These are phyloP conservation scores for Ferrisia virgata DNA, from an alignment of 2,888 invertebrate species.

Conservation along the genomic window DNA sequence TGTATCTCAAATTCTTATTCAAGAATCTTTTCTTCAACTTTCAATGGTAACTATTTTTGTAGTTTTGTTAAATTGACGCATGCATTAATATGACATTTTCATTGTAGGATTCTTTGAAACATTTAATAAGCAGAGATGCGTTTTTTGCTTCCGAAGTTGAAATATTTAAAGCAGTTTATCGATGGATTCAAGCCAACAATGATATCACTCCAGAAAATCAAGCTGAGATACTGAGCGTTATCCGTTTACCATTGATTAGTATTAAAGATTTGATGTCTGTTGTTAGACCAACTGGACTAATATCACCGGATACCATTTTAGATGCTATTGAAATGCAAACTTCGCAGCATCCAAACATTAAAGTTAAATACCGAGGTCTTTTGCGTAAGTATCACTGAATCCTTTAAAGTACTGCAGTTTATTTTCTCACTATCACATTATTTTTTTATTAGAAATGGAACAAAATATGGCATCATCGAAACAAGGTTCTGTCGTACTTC, in stretches of 20 bases:
- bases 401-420: not conserved
- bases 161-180: slow-evolving; percentile 85
- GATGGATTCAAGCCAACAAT: slow-evolving; percentile 62
- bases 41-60: slow-evolving; percentile 63
- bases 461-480: slow-evolving; percentile 85
- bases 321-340: slow-evolving; percentile 91
- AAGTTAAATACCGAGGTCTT: slow-evolving; percentile 80
- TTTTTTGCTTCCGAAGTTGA: slow-evolving; percentile 95
- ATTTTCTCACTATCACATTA: not conserved
- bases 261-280: slow-evolving; percentile 81
- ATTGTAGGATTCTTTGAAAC: slow-evolving; percentile 70
- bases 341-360: slow-evolving; percentile 50
- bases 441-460: slow-evolving; percentile 65
- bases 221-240: slow-evolving; percentile 52
- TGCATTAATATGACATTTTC: not conserved
- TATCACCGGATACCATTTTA: slow-evolving; percentile 84
- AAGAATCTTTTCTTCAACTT: slow-evolving; percentile 78
- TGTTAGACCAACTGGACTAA: slow-evolving; percentile 81
- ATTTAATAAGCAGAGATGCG: slow-evolving; percentile 84
- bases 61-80: not conserved
- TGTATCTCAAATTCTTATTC: slow-evolving; percentile 77
- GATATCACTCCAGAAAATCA: slow-evolving; percentile 45
- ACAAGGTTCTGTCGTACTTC: slow-evolving; percentile 79
- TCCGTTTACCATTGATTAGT: slow-evolving; percentile 82
- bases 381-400: slow-evolving; percentile 59